Evolutionary conservation across 35 echinoderm and acorn worm genomes (phyloP).

Genomic region (Lytechinus variegatus): DNA sequence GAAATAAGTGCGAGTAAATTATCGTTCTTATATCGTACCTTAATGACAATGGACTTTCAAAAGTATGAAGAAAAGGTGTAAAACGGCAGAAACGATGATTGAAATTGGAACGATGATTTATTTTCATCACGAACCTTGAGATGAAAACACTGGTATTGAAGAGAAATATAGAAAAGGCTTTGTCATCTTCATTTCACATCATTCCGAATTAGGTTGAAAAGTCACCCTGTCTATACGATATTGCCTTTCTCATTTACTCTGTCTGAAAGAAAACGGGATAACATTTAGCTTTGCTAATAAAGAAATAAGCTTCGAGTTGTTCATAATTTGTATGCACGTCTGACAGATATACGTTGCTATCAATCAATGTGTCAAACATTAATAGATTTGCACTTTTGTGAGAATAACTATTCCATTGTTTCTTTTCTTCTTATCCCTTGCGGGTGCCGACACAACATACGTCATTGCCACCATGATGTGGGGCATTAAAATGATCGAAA

Average conservation of each 20-base stretch:
- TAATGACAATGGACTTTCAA: neutral
- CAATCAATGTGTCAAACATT: neutral
- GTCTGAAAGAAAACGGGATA: neutral
- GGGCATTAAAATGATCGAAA: conserved; percentile 4
- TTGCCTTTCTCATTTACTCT: neutral
- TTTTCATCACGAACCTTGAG: neutral
- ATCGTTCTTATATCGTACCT: no score
- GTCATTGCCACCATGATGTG: neutral
- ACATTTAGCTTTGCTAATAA: neutral
- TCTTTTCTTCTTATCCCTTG: neutral
- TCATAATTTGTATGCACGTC: neutral
- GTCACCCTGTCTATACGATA: neutral
- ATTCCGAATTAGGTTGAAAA: neutral
- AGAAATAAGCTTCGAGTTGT: neutral
- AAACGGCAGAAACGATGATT: neutral
- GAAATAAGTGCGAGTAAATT: neutral
- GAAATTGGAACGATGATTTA: neutral
- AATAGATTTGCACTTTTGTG: neutral
- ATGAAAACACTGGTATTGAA: neutral
- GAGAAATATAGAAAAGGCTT: neutral
- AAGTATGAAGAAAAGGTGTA: neutral
- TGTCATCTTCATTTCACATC: neutral
- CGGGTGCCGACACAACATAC: neutral
- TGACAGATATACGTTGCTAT: neutral
- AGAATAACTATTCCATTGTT: neutral